Percentiles rank a stretch among this genome's conserved stretches.
phyloP scores from a whole-genome alignment of 35 echinoderm and acorn worm genomes.

The Eucidaris tribuloides region DNA sequence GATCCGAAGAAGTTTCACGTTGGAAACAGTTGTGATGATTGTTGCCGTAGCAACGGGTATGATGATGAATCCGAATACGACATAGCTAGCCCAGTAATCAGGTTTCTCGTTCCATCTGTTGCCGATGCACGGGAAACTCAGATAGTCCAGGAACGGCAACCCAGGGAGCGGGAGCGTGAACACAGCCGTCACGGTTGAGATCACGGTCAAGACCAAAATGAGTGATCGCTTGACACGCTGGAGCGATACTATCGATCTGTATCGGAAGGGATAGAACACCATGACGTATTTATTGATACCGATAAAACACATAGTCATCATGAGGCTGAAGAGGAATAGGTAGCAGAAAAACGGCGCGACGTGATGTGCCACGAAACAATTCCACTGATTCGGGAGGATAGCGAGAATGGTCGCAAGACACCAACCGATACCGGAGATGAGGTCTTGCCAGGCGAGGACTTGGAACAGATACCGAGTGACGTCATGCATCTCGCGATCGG shows the following conservation, averaged over 20 bases:
- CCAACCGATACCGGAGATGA: background rate
- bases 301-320: background rate
- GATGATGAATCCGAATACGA: background rate
- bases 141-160: background rate
- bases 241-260: background rate
- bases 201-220: background rate
- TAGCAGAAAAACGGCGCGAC: background rate
- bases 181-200: background rate
- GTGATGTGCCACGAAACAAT: background rate
- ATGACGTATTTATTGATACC: constrained; percentile 14
- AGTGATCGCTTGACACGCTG: background rate
- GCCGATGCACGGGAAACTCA: background rate
- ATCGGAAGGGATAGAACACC: background rate
- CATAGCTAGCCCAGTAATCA: too few species aligned
- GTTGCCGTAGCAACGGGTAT: background rate
- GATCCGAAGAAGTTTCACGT: background rate
- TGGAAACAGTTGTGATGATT: background rate
- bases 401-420: background rate
- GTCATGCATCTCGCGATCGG: constrained; percentile 7
- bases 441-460: background rate
- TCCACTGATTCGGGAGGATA: background rate
- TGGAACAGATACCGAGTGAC: constrained; percentile 4
- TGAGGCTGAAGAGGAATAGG: background rate
- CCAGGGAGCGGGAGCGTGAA: background rate
- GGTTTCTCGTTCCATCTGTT: too few species aligned